These are phyloP conservation scores for Eutrigla gurnardus DNA, from an alignment of 2,797 vertebrate species.

Conservation along the genomic window DNA sequence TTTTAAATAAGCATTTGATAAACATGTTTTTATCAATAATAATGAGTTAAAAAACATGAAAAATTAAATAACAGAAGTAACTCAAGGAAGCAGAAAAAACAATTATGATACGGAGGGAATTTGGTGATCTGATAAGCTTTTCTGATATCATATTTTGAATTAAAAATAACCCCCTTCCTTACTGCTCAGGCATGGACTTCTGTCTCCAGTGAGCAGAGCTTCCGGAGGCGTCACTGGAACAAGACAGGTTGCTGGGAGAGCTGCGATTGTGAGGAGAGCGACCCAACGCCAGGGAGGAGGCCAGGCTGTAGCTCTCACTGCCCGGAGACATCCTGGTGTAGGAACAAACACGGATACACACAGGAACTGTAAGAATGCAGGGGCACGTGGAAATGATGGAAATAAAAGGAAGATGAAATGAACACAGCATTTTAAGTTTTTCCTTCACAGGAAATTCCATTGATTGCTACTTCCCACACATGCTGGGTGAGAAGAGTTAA, in stretches of 20 bases:
- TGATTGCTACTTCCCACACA: constrained; percentile 31
- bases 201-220: constrained; percentile 92
- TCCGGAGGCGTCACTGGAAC: constrained; percentile 93
- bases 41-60: no score
- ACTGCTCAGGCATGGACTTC: constrained; percentile 99
- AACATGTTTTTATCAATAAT: no score
- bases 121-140: background rate
- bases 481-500: constrained; percentile 8
- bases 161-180: constrained; percentile 66
- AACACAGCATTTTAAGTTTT: constrained; percentile 26
- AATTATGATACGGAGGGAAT: background rate
- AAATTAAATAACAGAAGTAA: background rate
- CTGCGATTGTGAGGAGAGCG: constrained; percentile 94
- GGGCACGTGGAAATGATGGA: constrained; percentile 7
- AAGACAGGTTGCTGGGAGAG: constrained; percentile 97
- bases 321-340: constrained; percentile 92
- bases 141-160: constrained; percentile 12
- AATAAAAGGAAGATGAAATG: constrained; percentile 31
- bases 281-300: constrained; percentile 92
- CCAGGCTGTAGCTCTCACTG: constrained; percentile 93
- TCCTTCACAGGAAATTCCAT: constrained; percentile 43
- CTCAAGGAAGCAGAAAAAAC: background rate
- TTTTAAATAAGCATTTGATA: no score
- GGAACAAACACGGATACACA: constrained; percentile 17
- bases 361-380: constrained; percentile 16